Evolutionary conservation across 2,797 vertebrate species (phyloP).

Genomic region (Liparis tanakae): DNA sequence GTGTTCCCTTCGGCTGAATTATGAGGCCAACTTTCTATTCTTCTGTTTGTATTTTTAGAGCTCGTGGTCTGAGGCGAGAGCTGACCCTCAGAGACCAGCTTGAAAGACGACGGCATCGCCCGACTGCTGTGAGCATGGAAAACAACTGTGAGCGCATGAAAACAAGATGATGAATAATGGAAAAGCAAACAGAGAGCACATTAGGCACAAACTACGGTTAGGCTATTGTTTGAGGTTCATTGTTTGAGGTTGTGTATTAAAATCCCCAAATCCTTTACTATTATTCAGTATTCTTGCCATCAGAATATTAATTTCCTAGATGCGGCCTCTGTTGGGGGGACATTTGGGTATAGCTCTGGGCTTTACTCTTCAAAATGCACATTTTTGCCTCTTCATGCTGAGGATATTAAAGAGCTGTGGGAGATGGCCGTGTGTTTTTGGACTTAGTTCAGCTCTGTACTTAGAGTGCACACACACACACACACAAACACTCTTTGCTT

Average conservation of each 20-base stretch:
- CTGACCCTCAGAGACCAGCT: slow-evolving; percentile 49
- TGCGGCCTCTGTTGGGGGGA: slow-evolving; percentile 8
- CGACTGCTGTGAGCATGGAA: slow-evolving; percentile 38
- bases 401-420: slow-evolving; percentile 26
- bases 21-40: background rate
- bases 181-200: slow-evolving; percentile 55
- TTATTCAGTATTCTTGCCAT: slow-evolving; percentile 3
- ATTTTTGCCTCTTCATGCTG: slow-evolving; percentile 11
- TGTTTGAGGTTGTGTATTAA: slow-evolving; percentile 14
- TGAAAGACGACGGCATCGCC: slow-evolving; percentile 45
- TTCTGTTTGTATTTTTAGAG: slow-evolving; percentile 29
- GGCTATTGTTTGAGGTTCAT: slow-evolving; percentile 33
- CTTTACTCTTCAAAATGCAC: slow-evolving; percentile 16
- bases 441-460: slow-evolving; percentile 45
- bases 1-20: background rate
- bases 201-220: slow-evolving; percentile 27
- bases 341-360: slow-evolving; percentile 10
- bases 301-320: slow-evolving; percentile 13
- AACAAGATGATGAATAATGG: slow-evolving; percentile 68
- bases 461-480: slow-evolving; percentile 11
- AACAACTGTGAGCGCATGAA: slow-evolving; percentile 52
- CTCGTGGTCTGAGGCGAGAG: slow-evolving; percentile 22
- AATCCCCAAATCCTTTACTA: slow-evolving; percentile 22
- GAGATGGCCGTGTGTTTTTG: slow-evolving; percentile 29
- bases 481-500: background rate